Conservation (phyloP, 1,140 invertebrate species). For the Rhopalosiphum padi region DNA sequence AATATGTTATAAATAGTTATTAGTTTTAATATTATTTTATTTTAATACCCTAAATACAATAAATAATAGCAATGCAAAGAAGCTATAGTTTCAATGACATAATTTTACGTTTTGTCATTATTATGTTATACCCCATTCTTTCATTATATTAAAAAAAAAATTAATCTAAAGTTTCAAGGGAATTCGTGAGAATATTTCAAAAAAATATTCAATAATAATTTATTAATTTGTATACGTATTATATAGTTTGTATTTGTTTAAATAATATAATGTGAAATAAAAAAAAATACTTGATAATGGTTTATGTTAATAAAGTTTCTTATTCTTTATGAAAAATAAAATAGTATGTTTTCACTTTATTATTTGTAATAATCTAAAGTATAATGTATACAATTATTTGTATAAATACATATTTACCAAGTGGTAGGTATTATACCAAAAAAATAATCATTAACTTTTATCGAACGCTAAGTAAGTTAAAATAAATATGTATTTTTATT, state of each 20-base stretch:
- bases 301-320: neutral
- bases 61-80: neutral
- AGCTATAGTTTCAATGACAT: neutral
- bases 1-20: neutral
- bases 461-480: neutral
- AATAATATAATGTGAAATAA: neutral
- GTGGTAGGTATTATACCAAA: neutral
- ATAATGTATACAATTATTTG: neutral
- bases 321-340: neutral
- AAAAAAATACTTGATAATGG: neutral
- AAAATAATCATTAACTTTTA: neutral
- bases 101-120: neutral
- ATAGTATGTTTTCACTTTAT: neutral
- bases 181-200: neutral
- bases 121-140: neutral
- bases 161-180: neutral
- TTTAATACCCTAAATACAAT: neutral
- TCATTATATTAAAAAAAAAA: neutral
- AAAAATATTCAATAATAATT: neutral
- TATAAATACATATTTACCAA: too few relatives aligned
- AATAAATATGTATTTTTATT: neutral
- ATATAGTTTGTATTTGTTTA: neutral
- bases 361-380: neutral
- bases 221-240: neutral
- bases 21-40: neutral